phyloP scores from a whole-genome alignment of 2,888 invertebrate species.

The Andrena bucephala region DNA sequence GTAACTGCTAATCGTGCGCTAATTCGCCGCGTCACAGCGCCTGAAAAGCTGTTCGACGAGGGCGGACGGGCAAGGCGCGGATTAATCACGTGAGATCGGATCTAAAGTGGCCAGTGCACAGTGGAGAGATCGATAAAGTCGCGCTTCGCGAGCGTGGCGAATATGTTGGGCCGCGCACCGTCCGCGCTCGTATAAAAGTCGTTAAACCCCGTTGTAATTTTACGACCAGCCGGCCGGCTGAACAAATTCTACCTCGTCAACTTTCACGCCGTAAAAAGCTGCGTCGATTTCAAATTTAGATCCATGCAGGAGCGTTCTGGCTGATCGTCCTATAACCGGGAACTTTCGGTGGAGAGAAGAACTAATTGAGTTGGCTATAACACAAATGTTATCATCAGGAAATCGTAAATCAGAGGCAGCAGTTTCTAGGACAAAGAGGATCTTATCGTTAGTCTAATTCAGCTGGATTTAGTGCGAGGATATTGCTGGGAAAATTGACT shows the following conservation, averaged over 20 bases:
- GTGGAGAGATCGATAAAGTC: slow-evolving; percentile 8
- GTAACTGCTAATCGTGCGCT: slow-evolving; percentile 3
- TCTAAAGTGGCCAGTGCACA: slow-evolving; percentile 5
- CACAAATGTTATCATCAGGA: too few species aligned
- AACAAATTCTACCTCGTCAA: background rate
- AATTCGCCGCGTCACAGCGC: background rate
- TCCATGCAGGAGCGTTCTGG: too few species aligned
- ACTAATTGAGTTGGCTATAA: too few species aligned
- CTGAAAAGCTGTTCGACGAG: background rate
- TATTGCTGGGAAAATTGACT: too few species aligned
- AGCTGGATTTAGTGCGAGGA: too few species aligned
- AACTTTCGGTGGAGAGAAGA: too few species aligned
- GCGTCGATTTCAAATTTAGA: background rate
- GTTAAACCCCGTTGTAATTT: slow-evolving; percentile 22
- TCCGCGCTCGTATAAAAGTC: background rate
- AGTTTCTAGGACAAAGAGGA: too few species aligned
- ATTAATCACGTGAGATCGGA: slow-evolving; percentile 17
- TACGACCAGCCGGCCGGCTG: background rate
- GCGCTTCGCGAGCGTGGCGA: slow-evolving; percentile 2
- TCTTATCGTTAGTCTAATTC: too few species aligned
- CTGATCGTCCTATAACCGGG: too few species aligned
- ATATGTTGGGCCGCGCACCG: background rate
- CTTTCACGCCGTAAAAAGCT: background rate
- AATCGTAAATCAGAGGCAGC: too few species aligned
- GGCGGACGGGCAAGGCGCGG: background rate